Base-by-base conservation (phyloP, 2,113 vertebrate species). In the Lathamus discolor region DNA sequence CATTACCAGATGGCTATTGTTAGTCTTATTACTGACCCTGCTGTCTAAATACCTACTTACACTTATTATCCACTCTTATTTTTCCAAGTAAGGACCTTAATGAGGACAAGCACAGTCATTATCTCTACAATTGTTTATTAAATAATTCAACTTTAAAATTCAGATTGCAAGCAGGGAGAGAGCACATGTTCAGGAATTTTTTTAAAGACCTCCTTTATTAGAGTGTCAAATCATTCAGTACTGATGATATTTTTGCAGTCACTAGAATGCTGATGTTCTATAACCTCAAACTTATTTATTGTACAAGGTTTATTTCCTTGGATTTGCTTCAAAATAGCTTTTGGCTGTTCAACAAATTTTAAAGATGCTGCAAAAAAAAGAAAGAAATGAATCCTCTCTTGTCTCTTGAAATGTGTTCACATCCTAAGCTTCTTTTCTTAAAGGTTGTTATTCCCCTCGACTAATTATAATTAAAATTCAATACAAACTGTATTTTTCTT, bases 91-190 rank as follows among this genome's bases (percentile, higher is more conserved):
- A 91, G 43, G 29, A 72, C 27, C 20, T 52, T 82, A 86, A 84
- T 86, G 73, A 92, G 73, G 39, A 67, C 80, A 92, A 70, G 12
- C 35, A 67, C 9, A 70, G 41, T 64, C 13, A 84, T 92, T 90
- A 73, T 78, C 10, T 51, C 81, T 67, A 75, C 43, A 55, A 75
- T 7, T 28, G 14, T 61, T 24, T 91, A 93, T 59, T 75, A 91
- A 93, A 84, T 79, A 84, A 41, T 89, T 89, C 41, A 72, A 51
- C 43, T 91, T 92, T 35, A 78, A 86, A 82, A 88, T 86, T 88
- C 61, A 86, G 69, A 72, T 61, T 68, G 24, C 55, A 75, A 86
- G 39, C 64, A 79, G 35, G 17, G 10, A 75, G 33, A 57, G 13
- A 91, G 20, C 33, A 31, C 43, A 75, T 28, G 61, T 64, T 78